Percentiles rank a stretch among this genome's conserved stretches.
phyloP scores from a whole-genome alignment of 2,797 vertebrate species.

The Psittacula derbiana region DNA sequence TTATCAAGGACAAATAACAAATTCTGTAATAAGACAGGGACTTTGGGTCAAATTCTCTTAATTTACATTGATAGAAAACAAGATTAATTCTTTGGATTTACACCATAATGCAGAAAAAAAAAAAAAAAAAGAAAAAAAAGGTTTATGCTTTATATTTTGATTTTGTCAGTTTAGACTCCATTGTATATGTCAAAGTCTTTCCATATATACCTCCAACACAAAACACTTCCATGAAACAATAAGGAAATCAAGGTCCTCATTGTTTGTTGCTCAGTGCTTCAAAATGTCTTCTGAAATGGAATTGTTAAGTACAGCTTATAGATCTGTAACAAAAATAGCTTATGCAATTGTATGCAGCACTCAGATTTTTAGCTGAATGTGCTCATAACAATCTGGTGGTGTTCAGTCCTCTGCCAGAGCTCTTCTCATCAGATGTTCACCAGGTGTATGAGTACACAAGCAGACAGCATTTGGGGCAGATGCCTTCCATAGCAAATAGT shows the following conservation, averaged over 20 bases:
- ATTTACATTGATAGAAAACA: background rate
- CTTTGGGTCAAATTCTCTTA: background rate
- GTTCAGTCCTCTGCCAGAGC: background rate
- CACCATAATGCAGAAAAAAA: background rate
- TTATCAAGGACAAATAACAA: background rate
- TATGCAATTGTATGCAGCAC: accelerated
- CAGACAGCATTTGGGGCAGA: background rate
- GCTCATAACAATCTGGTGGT: background rate
- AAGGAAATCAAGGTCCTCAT: background rate
- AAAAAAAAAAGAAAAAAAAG: no score
- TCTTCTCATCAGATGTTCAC: background rate
- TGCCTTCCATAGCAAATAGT: background rate
- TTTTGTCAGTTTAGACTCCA: background rate
- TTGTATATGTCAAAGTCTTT: background rate
- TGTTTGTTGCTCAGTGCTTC: background rate
- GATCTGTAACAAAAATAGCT: background rate
- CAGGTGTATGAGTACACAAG: background rate
- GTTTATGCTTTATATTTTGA: background rate
- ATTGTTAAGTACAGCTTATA: background rate
- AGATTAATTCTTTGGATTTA: background rate
- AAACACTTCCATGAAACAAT: background rate
- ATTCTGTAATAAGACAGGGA: background rate
- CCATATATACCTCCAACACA: background rate
- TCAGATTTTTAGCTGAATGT: background rate
- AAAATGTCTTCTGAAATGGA: background rate